These are phyloP conservation scores for Leptopilina clavipes DNA, from an alignment of 1,140 invertebrate genomes.

Conservation along the genomic window DNA sequence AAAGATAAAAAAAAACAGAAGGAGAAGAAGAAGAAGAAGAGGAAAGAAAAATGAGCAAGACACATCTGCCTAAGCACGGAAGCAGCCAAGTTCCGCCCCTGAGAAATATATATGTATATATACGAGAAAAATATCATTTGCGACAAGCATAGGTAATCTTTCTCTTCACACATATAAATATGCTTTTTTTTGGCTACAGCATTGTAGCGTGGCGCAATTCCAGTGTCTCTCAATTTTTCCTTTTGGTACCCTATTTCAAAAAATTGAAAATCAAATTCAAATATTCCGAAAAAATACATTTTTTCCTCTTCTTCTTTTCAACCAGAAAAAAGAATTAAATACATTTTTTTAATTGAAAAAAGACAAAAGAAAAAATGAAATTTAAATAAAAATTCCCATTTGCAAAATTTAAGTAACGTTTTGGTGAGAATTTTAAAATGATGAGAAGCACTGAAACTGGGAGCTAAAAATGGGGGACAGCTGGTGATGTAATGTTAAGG, in stretches of 20 bases:
- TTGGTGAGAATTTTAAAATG: too few species aligned
- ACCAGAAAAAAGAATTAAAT: too few species aligned
- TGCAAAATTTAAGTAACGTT: too few species aligned
- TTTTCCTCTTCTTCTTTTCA: too few species aligned
- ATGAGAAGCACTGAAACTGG: not conserved
- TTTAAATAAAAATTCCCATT: too few species aligned
- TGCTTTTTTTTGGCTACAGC: not conserved
- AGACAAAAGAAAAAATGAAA: too few species aligned
- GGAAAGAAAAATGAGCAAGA: not conserved
- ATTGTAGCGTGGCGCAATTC: not conserved
- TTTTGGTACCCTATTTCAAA: not conserved
- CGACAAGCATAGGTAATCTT: conserved; percentile 9
- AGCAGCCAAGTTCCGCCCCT: conserved; percentile 13
- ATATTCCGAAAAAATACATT: too few species aligned
- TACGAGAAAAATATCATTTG: conserved; percentile 14
- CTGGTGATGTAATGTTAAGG: conserved; percentile 28
- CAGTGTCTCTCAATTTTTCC: not conserved
- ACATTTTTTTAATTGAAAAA: too few species aligned
- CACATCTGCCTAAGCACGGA: conserved; percentile 4
- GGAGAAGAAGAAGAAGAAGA: too few species aligned
- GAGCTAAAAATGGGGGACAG: conserved; percentile 25
- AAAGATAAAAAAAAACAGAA: not conserved
- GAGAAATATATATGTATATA: not conserved
- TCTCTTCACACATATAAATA: not conserved
- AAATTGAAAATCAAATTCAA: not conserved